A percentile compares a stretch with the other conserved stretches of the same genome.
phyloP scores from a whole-genome alignment of 2,888 invertebrate species.

The Nowickia ferox region DNA sequence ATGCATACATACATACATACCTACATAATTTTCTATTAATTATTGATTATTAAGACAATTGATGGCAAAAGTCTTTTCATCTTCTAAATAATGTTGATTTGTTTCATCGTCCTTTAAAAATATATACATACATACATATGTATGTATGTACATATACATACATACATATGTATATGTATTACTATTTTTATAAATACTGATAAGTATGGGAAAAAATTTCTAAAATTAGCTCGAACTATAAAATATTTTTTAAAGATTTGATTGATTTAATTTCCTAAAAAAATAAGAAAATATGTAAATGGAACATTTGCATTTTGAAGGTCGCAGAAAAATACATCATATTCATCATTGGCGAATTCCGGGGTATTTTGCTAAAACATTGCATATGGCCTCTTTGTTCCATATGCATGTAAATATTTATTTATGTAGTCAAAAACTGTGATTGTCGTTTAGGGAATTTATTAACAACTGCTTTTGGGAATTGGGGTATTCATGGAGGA shows the following conservation, averaged over 20 bases:
- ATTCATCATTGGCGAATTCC: too few species aligned
- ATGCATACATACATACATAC: too few species aligned
- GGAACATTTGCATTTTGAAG: slow-evolving; percentile 4
- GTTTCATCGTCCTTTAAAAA: slow-evolving; percentile 21
- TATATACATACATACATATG: background rate
- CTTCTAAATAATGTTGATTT: slow-evolving; percentile 27
- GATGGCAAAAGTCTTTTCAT: slow-evolving; percentile 35
- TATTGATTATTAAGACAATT: slow-evolving; percentile 59
- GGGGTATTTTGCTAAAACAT: too few species aligned
- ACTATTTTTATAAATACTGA: slow-evolving; percentile 35
- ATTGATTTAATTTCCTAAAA: slow-evolving; percentile 7
- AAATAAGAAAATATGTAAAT: slow-evolving; percentile 25
- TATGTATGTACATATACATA: background rate
- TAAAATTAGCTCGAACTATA: slow-evolving; percentile 43
- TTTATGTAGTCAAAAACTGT: too few species aligned
- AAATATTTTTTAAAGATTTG: slow-evolving; percentile 12
- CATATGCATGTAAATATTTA: too few species aligned
- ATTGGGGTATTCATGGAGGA: too few species aligned
- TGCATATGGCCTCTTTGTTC: too few species aligned
- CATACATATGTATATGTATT: background rate
- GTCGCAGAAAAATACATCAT: too few species aligned
- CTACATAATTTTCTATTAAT: slow-evolving; percentile 59
- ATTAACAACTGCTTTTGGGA: too few species aligned
- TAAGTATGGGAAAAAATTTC: background rate
- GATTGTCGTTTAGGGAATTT: too few species aligned